Base-by-base conservation (phyloP, 2,113 vertebrate species). In the Puma concolor region DNA sequence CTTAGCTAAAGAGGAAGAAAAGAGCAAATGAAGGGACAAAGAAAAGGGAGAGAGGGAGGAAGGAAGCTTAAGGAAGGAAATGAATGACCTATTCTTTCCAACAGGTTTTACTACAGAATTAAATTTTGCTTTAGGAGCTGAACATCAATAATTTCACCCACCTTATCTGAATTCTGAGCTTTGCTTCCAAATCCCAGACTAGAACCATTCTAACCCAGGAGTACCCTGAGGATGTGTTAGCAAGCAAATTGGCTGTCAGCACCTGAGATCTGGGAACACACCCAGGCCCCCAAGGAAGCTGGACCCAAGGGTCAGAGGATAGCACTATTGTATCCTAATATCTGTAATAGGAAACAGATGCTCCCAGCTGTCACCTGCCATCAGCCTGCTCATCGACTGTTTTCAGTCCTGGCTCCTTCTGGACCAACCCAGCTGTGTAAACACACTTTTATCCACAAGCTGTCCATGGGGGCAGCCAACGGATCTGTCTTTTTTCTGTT, bases 381-480 rank as follows among this genome's bases (percentile, higher is more conserved):
- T 97, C 79, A 67, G 48, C 66, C 54, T 96, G 89, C 69, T 97
- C 84, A 91, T 82, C 2, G 9, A 80, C 93, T 89, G 92, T 88
- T 97, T 97, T 94, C 74, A 96, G 60, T 21, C 36, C 25, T 94
- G 92, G 69, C 66, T 96, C 92, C 80, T 95, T 92, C 80, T 89
- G 72, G 52, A 81, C 79, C 15, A 27, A 72, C 74, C 79, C 98
- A 97, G 97, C 98, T 98, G 95, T 97, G 74, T 81, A 98, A 98
- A 98, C 94, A 98, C 86, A 80, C 92, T 97, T 97, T 95, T 44
- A 97, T 96, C 72, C 81, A 25, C 74, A 86, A 77, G 72, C 50
- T 84, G 76, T 72, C 76, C 84, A 3, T 69, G 57, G 52, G 25
- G n/a, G 10, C 38, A 85, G 91, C 72, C 92, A 95, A 36, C 5